Evolutionary conservation across 2,888 invertebrate genomes (phyloP), one percentile per base, ranked within the genome.

Genomic region (Protodeltote pygarga): DNA sequence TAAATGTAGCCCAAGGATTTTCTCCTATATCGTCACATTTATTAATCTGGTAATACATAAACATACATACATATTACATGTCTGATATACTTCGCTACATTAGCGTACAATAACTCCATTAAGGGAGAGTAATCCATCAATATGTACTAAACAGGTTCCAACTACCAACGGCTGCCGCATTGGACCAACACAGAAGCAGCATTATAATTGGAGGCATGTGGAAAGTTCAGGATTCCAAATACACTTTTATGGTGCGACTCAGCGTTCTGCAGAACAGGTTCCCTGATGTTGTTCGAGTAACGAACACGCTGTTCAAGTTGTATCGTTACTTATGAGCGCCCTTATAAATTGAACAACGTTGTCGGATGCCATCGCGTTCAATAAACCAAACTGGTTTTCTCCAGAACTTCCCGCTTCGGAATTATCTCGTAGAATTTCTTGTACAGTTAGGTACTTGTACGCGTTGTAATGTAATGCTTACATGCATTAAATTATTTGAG

Each of bases 371-470:
- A 69, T 69, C 73, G 83, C 83, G 86, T 82, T 85, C 86, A 82
- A 81, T 81, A 85, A 76, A 83, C 84, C 69, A 83, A 88, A 88
- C 89, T 64, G 85, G 89, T 88, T 85, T 58, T 63, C 67, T 75
- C 73, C 83, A 75, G 79, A 77, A 75, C 87, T 86, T 87, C 85
- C 88, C 83, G 85, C 81, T 83, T 83, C 58, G 79, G 76, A 79
- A 81, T 84, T 78, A 85, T 83, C 81, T 83, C 75, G 84, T 86
- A 87, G 84, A 88, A 86, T 85, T 41, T 84, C 72, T 67, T 79
- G 64, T 85, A 89, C 89, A 84, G 89, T 87, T 89, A 84, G 89
- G 87, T 89, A 87, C 47, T 64, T 64, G 67, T 64, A 44, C 47
- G 48, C 33, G 42, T 48, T 57, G 38, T 48, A 44, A 40, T 57